These are phyloP conservation scores for Drosophila nr. fundita DNA, from an alignment of 2,888 invertebrate species.

Conservation along the genomic window DNA sequence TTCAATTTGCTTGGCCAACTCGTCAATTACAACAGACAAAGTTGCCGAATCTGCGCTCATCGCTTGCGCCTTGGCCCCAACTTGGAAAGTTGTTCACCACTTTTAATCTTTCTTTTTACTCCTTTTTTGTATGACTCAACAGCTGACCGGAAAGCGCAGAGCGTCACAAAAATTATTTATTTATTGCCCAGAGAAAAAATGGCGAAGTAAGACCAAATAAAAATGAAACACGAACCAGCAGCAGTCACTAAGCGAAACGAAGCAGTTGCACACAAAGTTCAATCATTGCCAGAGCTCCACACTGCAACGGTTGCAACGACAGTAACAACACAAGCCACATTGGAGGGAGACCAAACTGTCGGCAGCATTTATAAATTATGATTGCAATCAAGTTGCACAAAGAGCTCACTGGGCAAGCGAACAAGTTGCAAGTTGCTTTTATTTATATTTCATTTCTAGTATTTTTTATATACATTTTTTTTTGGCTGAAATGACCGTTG, in stretches of 20 bases:
- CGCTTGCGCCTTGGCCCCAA: background rate
- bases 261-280: slow-evolving; percentile 23
- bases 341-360: slow-evolving; percentile 65
- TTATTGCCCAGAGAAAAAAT: slow-evolving; percentile 44
- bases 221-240: slow-evolving; percentile 14
- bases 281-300: slow-evolving; percentile 30
- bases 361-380: slow-evolving; percentile 80
- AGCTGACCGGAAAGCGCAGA: slow-evolving; percentile 13
- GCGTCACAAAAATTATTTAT: slow-evolving; percentile 61
- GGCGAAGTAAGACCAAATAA: background rate
- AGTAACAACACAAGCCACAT: slow-evolving; percentile 20
- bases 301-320: slow-evolving; percentile 11
- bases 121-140: slow-evolving; percentile 21
- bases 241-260: slow-evolving; percentile 12
- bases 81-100: slow-evolving; percentile 4
- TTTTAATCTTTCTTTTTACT: background rate
- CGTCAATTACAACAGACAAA: slow-evolving; percentile 22
- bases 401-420: slow-evolving; percentile 52
- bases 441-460: background rate
- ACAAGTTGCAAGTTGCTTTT: slow-evolving; percentile 41
- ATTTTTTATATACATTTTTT: background rate
- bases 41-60: slow-evolving; percentile 14
- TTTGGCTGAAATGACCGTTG: slow-evolving; percentile 65
- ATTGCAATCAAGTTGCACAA: slow-evolving; percentile 79
- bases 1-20: slow-evolving; percentile 21